Evolutionary conservation across 2,888 invertebrate species (phyloP), one percentile per base, ranked within the genome.

Genomic region (Phymatocera aterrima): DNA sequence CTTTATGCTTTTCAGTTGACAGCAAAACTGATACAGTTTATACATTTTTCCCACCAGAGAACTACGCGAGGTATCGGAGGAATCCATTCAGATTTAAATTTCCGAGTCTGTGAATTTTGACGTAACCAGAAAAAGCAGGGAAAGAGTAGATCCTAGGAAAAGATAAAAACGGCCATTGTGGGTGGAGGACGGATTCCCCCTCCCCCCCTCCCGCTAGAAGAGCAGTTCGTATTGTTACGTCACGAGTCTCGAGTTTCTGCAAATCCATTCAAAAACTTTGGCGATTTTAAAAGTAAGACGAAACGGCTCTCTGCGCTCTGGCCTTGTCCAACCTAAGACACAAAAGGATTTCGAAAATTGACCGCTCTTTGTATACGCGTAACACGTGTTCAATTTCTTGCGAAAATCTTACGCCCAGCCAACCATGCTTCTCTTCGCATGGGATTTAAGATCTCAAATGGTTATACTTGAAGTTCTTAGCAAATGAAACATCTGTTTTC

Each of bases 211-310:
- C 61, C 80, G 81, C 79, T 83, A 83, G 85, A 84, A 83, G 86
- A 86, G 87, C 86, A 86, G 83, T 85, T 83, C 84, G 82, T 85
- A 89, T 89, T 89, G 88, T 89, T 89, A 82, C 89, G 86, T 89
- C 88, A 89, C 82, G 74, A 83, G 83, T 83, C 82, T 88, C 85
- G 82, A 86, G 83, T 88, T 89, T 87, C 88, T 86, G 87, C 85
- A 85, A 88, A 86, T 85, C 84, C 85, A 81, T 81, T 82, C 78
- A 79, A 81, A 72, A 54, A 60, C 57, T 40, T 43, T 79, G 80
- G 79, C 83, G 83, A 84, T 85, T 84, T 83, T 80, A 82, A 82
- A 88, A 86, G 88, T 88, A 88, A 88, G 84, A 85, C 86, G 88
- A 88, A 88, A 88, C 86, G 87, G 88, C 87, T 85, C 85, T 77